A percentile compares a stretch with the other conserved stretches of the same genome.
Evolutionary conservation across 92 coral and sea anemone genomes (phyloP).

Genomic region (Porites rus): DNA sequence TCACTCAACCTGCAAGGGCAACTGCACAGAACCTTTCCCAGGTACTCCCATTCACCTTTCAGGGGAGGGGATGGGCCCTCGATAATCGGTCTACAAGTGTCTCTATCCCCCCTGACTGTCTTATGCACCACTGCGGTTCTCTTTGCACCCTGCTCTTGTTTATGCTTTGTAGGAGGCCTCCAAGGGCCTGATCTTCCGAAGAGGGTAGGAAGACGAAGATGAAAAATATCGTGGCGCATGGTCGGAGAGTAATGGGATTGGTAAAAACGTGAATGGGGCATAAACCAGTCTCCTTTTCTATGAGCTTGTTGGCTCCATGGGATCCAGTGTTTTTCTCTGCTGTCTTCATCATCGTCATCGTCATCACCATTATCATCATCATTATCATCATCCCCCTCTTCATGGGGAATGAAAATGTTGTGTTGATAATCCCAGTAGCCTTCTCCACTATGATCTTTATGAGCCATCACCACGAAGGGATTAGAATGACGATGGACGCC

Average conservation of each 20-base stretch:
- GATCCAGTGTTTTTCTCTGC: slow-evolving; percentile 39
- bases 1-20: slow-evolving; percentile 69
- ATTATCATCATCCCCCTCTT: neutral
- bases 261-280: slow-evolving; percentile 25
- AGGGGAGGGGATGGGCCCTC: slow-evolving; percentile 51
- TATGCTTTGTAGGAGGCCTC: slow-evolving; percentile 8
- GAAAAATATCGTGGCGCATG: slow-evolving; percentile 23
- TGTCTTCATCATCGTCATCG: slow-evolving; percentile 16
- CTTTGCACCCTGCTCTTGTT: slow-evolving; percentile 36
- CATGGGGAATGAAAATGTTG: slow-evolving; percentile 49
- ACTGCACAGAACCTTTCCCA: slow-evolving; percentile 75
- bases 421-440: slow-evolving; percentile 56
- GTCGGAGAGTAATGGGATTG: slow-evolving; percentile 2
- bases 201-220: slow-evolving; percentile 46
- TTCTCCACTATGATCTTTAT: slow-evolving; percentile 35
- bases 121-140: slow-evolving; percentile 55
- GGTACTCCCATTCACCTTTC: slow-evolving; percentile 78
- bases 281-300: slow-evolving; percentile 37
- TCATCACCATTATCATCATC: slow-evolving; percentile 6
- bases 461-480: slow-evolving; percentile 49
- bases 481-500: slow-evolving; percentile 12
- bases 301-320: slow-evolving; percentile 46
- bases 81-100: slow-evolving; percentile 39
- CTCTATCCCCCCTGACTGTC: slow-evolving; percentile 48
- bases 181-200: slow-evolving; percentile 44